Base-by-base conservation (phyloP, 2,113 vertebrate species). In the Prunella fulvescens region DNA sequence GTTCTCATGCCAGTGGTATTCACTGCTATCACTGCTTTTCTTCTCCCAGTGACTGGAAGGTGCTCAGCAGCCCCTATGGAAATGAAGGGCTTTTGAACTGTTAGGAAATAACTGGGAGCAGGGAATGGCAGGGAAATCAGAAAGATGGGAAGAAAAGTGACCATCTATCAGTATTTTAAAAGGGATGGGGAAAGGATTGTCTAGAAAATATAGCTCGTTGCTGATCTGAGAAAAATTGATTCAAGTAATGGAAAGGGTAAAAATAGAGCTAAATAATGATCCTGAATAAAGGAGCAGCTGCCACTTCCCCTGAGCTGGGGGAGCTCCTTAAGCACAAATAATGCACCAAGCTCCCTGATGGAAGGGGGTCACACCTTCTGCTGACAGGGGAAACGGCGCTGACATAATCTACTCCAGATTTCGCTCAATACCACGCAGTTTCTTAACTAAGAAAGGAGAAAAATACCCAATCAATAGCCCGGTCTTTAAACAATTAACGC, bases 21-120 rank as follows among this genome's bases (percentile, higher is more conserved):
- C 10, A 1, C 22, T 51, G 25, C 44, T 29, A 0, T 2, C 3
- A 0, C 7, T 29, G 6, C 17, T 72, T 6, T 6, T 4, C 58
- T 15, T 35, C 22, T 14, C 39, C 5, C 37, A 7, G 10, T 1
- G 3, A 2, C 37, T 4, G 29, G 42, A 11, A 44, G 18, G 40
- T 44, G 8, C 47, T 53, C 37, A 16, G 3, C 5, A 28, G 20
- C 56, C 42, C 3, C 51, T 1, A 0, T 12, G 26, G 56, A 51
- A 77, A 83, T 5, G 17, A 80, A 62, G 31, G 53, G 9, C 20
- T 69, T 24, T 45, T 6, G 39, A 47, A 9, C 10, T 8, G 3
- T 1, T 3, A 3, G 44, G 50, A 48, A 88, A 61, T 10, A 26
- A n/a, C 5, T 11, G 8, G 31, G 28, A 19, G 26, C n/a, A n/a